Conservation (phyloP, 2,113 vertebrate genomes). For the Pantherophis guttatus region DNA sequence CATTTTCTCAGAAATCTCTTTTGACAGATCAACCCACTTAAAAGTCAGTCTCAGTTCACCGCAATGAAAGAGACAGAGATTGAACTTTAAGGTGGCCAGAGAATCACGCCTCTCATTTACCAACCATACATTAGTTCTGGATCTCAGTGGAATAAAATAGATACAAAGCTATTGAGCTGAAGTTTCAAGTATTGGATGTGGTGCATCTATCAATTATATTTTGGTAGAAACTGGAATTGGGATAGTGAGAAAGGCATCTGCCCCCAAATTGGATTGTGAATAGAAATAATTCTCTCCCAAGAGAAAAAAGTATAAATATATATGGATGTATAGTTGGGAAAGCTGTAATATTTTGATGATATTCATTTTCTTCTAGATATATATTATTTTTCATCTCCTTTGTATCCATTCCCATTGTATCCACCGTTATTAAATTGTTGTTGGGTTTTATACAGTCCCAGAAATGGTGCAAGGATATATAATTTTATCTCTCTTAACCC, state of each 20-base stretch:
- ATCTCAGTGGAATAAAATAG: conserved; percentile 60
- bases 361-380: not conserved
- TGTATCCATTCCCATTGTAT: not conserved
- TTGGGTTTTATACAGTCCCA: not conserved
- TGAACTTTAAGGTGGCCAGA: conserved; percentile 51
- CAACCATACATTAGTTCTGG: conserved; percentile 45
- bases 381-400: not conserved
- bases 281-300: conserved; percentile 35
- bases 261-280: not conserved
- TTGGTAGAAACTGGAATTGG: conserved; percentile 46
- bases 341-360: not conserved
- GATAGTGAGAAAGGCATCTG: conserved; percentile 32
- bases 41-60: conserved; percentile 51
- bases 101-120: conserved; percentile 56
- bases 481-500: not conserved
- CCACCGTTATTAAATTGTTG: not conserved
- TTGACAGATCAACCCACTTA: conserved; percentile 44
- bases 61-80: conserved; percentile 58
- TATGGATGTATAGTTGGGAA: conserved; percentile 38
- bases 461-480: not conserved
- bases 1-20: conserved; percentile 56
- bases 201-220: conserved; percentile 53
- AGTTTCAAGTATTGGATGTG: conserved; percentile 52
- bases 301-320: conserved; percentile 47
- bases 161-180: conserved; percentile 57